Base-by-base conservation (phyloP, 2,113 vertebrate genomes). In the Mola mola region DNA sequence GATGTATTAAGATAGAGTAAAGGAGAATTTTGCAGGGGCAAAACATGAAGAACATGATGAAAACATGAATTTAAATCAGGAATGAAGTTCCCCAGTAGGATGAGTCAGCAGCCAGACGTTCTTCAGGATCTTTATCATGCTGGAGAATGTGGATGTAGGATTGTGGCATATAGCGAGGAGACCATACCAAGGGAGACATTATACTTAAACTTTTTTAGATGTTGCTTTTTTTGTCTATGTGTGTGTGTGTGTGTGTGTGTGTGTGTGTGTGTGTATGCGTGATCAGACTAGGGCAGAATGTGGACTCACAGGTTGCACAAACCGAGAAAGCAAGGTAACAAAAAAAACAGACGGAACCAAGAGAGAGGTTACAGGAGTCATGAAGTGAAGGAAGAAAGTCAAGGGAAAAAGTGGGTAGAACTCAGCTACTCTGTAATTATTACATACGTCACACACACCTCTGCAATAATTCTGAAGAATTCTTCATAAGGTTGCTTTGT, bases 161-260 rank as follows among this genome's bases (percentile, higher is more conserved):
- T 24, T 44, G 29, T 8, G 19, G 26, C 36, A 19, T 33, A 24
- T 31, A 16, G 36, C 17, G n/a, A 40, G 44, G 28, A 44, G 25
- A 75, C 37, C 63, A 40, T 22, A n/a, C n/a, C n/a, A n/a, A n/a
- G n/a, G n/a, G n/a, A n/a, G n/a, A n/a, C n/a, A n/a, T n/a, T n/a
- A n/a, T n/a, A n/a, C n/a, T n/a, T n/a, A 67, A 47, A 71, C 50
- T 19, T n/a, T 65, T 20, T 71, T 60, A 62, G 38, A 66, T 52
- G 31, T 26, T 52, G 17, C 55, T 31, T 37, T 47, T 34, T 16
- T 65, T 21, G 9, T 17, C n/a, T n/a, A n/a, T n/a, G n/a, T n/a
- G n/a, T n/a, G n/a, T n/a, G n/a, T n/a, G n/a, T n/a, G n/a, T n/a
- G n/a, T n/a, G n/a, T n/a, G n/a, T n/a, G n/a, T n/a, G n/a, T n/a